These are phyloP conservation scores for Hylaeus volcanicus DNA, from an alignment of 1,140 invertebrate genomes.

Conservation along the genomic window DNA sequence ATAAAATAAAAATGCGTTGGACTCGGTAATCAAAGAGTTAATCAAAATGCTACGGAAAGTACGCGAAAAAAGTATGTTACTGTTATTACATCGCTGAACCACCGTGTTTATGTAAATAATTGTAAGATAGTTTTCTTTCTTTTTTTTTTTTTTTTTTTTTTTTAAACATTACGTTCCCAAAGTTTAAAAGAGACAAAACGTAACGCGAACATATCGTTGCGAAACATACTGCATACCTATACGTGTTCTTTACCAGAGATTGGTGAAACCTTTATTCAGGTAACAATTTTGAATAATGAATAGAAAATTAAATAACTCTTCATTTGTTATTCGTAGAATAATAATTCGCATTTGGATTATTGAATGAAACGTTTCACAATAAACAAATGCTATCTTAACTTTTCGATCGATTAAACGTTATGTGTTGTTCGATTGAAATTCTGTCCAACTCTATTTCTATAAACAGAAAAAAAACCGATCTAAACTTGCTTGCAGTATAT, in stretches of 20 bases:
- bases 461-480: conserved; percentile 7
- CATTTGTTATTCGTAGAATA: no score
- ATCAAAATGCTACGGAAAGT: conserved; percentile 67
- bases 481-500: conserved; percentile 36
- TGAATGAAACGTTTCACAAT: no score
- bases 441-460: neutral
- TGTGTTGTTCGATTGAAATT: no score
- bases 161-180: conserved; percentile 32
- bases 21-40: conserved; percentile 71
- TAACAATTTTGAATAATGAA: no score
- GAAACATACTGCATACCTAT: neutral
- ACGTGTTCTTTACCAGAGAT: conserved; percentile 8
- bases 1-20: neutral
- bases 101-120: conserved; percentile 38
- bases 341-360: no score
- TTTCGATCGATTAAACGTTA: no score
- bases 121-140: conserved; percentile 33
- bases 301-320: no score
- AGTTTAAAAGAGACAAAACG: conserved; percentile 22
- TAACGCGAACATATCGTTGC: conserved; percentile 35
- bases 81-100: neutral
- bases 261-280: no score
- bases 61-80: neutral
- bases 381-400: no score
- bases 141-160: conserved; percentile 21